A percentile compares a stretch with the other conserved stretches of the same genome.
phyloP scores from a whole-genome alignment of 2,113 vertebrate species.

The Mobula birostris region DNA sequence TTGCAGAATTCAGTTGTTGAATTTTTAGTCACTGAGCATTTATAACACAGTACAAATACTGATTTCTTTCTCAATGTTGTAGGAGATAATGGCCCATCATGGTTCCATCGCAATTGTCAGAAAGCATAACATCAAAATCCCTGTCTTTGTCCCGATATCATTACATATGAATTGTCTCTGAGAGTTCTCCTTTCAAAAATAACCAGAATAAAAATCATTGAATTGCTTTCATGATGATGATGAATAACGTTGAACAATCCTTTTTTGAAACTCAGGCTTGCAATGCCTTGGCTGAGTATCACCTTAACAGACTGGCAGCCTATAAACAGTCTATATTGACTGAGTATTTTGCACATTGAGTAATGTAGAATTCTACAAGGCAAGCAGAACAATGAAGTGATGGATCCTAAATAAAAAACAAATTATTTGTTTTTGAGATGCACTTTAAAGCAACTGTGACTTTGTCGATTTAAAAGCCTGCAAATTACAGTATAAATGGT shows the following conservation, averaged over 20 bases:
- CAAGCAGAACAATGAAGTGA: not conserved
- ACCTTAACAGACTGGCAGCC: not conserved
- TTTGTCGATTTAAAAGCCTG: not conserved
- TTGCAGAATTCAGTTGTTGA: not conserved
- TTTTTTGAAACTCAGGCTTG: not conserved
- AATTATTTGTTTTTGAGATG: not conserved
- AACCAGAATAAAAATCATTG: not conserved
- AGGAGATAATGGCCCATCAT: not conserved
- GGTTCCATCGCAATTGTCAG: not conserved
- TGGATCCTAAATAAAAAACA: not conserved
- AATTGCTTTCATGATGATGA: not conserved
- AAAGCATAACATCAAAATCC: not conserved
- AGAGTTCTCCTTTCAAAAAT: not conserved
- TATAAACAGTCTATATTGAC: not conserved
- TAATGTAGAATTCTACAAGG: not conserved
- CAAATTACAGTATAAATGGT: not conserved
- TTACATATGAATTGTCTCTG: not conserved
- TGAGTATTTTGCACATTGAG: not conserved
- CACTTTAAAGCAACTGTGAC: not conserved
- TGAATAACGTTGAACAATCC: not conserved
- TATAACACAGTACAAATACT: not conserved
- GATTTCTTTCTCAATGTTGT: not conserved
- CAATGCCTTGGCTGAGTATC: not conserved
- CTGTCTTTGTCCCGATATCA: not conserved
- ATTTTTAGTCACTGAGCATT: not conserved